A percentile compares a stretch with the other conserved stretches of the same genome.
These are phyloP conservation scores for Gallinago jamesoni DNA, from an alignment of 2,113 vertebrate genomes.

Conservation along the genomic window DNA sequence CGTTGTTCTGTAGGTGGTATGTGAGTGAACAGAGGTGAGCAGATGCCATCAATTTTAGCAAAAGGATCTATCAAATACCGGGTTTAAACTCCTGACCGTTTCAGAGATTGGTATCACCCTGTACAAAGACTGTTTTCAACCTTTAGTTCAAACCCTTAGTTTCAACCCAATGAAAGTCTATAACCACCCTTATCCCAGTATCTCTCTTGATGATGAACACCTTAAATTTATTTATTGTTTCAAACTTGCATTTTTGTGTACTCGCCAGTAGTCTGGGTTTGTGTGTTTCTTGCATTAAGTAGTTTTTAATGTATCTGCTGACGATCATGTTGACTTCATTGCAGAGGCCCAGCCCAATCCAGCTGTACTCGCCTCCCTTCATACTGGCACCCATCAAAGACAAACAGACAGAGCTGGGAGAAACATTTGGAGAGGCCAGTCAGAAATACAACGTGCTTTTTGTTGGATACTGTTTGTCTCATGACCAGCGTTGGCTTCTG, in stretches of 20 bases:
- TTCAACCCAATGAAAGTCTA: not conserved
- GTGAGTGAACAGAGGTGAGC: not conserved
- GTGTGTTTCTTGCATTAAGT: not conserved
- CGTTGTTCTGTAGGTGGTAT: not conserved
- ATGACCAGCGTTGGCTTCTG: constrained; percentile 97
- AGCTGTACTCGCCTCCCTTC: constrained; percentile 92
- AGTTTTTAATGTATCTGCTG: not conserved
- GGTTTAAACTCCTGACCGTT: not conserved
- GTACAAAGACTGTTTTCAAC: not conserved
- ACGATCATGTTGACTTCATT: constrained; percentile 13
- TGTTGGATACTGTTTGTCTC: constrained; percentile 95
- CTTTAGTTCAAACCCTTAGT: no score
- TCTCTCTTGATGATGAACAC: not conserved
- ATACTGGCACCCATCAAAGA: constrained; percentile 89
- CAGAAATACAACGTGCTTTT: constrained; percentile 94
- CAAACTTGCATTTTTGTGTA: not conserved
- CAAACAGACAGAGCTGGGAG: constrained; percentile 90
- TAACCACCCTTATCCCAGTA: not conserved
- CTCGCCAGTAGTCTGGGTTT: not conserved
- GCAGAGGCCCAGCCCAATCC: constrained; percentile 89
- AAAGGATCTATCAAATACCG: not conserved
- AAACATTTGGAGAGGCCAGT: constrained; percentile 87
- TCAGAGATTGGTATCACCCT: not conserved
- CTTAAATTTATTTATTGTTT: not conserved
- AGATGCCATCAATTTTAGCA: not conserved